Percentiles rank a stretch among this genome's conserved stretches.
These are phyloP conservation scores for Epinotia bilunana DNA, from an alignment of 2,888 invertebrate species.

Conservation along the genomic window DNA sequence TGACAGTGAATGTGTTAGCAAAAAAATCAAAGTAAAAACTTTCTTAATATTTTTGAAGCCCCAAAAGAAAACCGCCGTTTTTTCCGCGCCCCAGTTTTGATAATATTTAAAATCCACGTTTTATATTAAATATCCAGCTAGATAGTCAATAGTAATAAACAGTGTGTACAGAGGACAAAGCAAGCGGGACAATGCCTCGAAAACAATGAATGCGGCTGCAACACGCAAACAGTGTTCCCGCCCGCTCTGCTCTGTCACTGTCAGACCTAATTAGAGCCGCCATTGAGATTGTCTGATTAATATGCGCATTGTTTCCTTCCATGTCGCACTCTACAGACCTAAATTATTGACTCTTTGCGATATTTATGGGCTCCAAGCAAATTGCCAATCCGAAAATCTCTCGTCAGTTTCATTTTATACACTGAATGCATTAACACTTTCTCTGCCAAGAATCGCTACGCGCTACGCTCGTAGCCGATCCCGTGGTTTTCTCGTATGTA, in stretches of 20 bases:
- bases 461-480: no score
- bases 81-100: not conserved
- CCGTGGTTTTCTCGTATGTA: no score
- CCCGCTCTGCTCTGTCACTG: conserved; percentile 71
- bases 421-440: no score
- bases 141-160: conserved; percentile 64
- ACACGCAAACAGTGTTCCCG: conserved; percentile 66
- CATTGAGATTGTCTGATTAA: conserved; percentile 80
- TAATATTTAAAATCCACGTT: conserved; percentile 14
- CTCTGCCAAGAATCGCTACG: no score
- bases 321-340: conserved; percentile 52
- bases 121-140: conserved; percentile 48
- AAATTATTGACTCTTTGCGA: conserved; percentile 45
- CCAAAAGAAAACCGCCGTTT: not conserved
- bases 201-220: conserved; percentile 74
- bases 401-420: no score
- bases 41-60: not conserved
- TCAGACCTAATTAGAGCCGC: conserved; percentile 80
- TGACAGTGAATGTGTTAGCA: no score
- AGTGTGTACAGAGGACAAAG: conserved; percentile 66
- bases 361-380: conserved; percentile 22
- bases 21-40: not conserved
- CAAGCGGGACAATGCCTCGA: conserved; percentile 66
- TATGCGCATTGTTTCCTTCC: conserved; percentile 78
- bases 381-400: not conserved